phyloP scores from a whole-genome alignment of 2,797 vertebrate species.

The Tenualosa thibaudeaui region DNA sequence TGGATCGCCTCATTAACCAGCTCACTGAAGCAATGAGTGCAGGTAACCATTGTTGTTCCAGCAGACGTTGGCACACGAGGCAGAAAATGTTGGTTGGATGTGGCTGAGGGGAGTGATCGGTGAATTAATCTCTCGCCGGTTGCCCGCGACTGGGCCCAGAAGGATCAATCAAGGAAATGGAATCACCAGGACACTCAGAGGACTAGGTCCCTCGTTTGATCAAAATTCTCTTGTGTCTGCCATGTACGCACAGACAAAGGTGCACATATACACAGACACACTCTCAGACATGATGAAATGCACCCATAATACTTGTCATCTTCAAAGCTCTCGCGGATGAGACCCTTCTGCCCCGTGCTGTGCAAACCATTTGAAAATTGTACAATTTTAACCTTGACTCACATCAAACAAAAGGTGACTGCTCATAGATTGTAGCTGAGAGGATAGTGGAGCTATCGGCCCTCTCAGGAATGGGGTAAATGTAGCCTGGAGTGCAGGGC shows the following conservation, averaged over 20 bases:
- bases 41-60: not conserved
- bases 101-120: conserved; percentile 1
- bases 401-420: conserved; percentile 10
- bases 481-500: conserved; percentile 44
- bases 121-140: not conserved
- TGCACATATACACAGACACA: not conserved
- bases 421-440: conserved; percentile 4
- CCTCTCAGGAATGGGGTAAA: conserved; percentile 26
- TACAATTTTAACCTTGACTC: conserved; percentile 20
- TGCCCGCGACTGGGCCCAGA: not conserved
- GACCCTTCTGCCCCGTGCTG: conserved; percentile 10
- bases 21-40: not conserved
- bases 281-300: conserved; percentile 11
- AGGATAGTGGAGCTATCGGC: conserved; percentile 4
- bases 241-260: not conserved
- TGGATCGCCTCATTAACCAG: conserved; percentile 6
- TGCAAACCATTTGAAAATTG: not conserved
- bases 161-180: conserved; percentile 20
- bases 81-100: not conserved
- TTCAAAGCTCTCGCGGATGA: conserved; percentile 10
- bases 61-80: not conserved
- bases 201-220: not conserved
- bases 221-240: not conserved
- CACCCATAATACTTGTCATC: not conserved
- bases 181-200: not conserved